Evolutionary conservation across 2,113 vertebrate species (phyloP).

Genomic region (Chloebia gouldiae): DNA sequence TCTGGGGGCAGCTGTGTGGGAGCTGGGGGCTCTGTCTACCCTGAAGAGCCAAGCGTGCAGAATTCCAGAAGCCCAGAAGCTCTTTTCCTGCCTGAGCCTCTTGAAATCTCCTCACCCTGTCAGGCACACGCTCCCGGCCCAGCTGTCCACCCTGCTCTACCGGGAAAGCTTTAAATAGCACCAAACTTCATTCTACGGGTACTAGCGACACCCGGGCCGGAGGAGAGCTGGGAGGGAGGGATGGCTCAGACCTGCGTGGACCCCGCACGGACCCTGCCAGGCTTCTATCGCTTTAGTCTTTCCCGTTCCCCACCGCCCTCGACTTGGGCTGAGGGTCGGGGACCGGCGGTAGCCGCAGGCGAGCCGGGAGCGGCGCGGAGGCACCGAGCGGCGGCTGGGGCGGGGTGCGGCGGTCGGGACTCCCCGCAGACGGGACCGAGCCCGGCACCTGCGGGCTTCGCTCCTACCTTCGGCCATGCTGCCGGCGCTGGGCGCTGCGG

Average conservation of each 20-base stretch:
- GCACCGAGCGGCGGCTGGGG: neutral
- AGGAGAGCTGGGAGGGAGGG: neutral
- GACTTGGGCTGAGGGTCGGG: accelerated
- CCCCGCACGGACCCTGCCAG: accelerated
- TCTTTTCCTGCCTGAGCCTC: neutral
- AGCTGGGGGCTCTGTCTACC: too few relatives aligned
- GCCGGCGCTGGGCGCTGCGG: neutral
- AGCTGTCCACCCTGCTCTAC: neutral
- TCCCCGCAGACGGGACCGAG: neutral
- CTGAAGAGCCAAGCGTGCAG: neutral
- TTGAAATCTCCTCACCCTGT: neutral
- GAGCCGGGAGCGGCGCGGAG: neutral
- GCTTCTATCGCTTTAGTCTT: accelerated
- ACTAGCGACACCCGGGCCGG: accelerated
- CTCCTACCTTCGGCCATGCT: slow-evolving; percentile 43
- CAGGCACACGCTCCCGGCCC: neutral
- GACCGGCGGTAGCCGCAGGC: neutral
- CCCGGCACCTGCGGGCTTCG: neutral
- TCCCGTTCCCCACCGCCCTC: neutral
- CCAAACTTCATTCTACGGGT: neutral
- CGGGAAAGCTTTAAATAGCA: neutral
- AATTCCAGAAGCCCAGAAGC: neutral
- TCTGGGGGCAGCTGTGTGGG: neutral
- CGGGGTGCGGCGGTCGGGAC: neutral
- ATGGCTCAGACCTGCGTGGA: too few relatives aligned